Evolutionary conservation across 2,113 vertebrate species (phyloP), one percentile per base, ranked within the genome.

Genomic region (Harpagus bidentatus): DNA sequence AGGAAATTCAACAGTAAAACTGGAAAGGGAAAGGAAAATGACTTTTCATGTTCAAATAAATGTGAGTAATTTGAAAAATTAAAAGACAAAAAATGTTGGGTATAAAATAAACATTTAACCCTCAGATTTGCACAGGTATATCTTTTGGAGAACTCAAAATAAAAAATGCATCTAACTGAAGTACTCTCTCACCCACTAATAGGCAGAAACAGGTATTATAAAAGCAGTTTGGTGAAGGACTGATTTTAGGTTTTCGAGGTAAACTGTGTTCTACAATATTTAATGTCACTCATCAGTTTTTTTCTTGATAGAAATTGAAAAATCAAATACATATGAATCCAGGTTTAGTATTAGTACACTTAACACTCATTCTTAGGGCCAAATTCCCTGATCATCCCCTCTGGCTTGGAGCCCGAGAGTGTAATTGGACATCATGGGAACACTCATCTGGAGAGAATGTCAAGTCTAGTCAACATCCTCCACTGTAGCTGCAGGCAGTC

Each of bases 41-140:
- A 42, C 29, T 90, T 94, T 71, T 87, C 23, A 29, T 34, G 28
- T 72, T 88, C 70, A 90, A 50, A 70, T 59, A 89, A 36, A 70
- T 29, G 26, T 45, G 20, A 79, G 11, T 5, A 77, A 82, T 42
- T 84, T 74, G 17, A 82, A 76, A 89, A 82, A 81, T 12, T 25
- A 66, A 53, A 59, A 10, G 25, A 67, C 2, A 56, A 74, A 77
- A 86, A 53, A 13, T 13, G 6, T 36, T 48, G 6, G 9, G 6
- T 48, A 59, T 55, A 78, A 74, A 94, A 65, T 40, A 93, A 89
- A 55, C 1, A 86, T 52, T 59, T 69, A 86, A 17, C 4, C 12
- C 26, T 65, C 0, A 0, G 16, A 52, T 6, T 12, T 74, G 8
- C 19, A 43, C 8, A 74, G 28, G 17, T 3, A 10, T 38, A 42